phyloP scores from a whole-genome alignment of 2,113 vertebrate species.

The Fulica atra region DNA sequence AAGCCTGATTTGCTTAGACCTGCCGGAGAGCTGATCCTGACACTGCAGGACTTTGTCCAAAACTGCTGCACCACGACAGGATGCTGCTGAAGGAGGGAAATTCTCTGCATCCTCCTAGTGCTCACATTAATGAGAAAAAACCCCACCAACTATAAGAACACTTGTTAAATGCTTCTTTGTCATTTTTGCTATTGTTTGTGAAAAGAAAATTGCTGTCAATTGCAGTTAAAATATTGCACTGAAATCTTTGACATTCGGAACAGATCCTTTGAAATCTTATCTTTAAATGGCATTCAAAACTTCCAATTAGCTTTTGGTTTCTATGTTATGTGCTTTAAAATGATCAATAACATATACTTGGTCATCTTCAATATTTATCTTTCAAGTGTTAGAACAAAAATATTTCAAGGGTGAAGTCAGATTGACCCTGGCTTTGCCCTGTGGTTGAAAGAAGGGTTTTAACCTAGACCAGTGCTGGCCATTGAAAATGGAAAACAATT shows the following conservation, averaged over 20 bases:
- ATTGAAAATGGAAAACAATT: slow-evolving; percentile 54
- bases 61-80: rapidly evolving
- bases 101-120: not conserved
- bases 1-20: not conserved
- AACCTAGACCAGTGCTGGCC: not conserved
- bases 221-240: not conserved
- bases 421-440: not conserved
- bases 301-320: slow-evolving; percentile 18
- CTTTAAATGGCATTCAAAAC: not conserved
- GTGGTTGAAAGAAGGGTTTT: slow-evolving; percentile 14
- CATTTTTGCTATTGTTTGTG: not conserved
- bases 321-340: not conserved
- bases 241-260: not conserved
- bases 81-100: not conserved
- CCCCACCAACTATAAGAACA: not conserved
- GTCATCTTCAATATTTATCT: not conserved
- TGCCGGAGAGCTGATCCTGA: not conserved
- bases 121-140: not conserved
- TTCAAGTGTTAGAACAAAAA: not conserved
- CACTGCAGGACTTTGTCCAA: not conserved
- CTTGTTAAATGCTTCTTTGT: not conserved
- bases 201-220: not conserved
- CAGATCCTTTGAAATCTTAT: not conserved
- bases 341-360: not conserved
- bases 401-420: not conserved